phyloP scores from a whole-genome alignment of 2,113 vertebrate species.

The Psilopsiagon aurifrons region DNA sequence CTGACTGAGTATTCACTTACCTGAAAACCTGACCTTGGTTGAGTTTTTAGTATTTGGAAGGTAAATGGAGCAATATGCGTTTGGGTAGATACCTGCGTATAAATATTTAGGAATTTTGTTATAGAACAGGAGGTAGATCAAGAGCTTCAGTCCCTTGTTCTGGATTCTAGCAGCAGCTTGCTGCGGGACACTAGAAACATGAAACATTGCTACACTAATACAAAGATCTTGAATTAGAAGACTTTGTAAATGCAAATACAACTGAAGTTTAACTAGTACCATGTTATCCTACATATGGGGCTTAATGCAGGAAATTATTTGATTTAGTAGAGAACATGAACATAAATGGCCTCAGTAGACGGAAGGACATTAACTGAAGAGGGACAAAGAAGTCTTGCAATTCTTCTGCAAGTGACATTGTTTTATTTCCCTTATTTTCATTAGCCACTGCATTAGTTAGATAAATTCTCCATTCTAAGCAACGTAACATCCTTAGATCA shows the following conservation, averaged over 20 bases:
- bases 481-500: background rate
- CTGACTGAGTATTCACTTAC: background rate
- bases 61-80: background rate
- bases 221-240: background rate
- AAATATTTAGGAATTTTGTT: background rate
- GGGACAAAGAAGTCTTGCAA: background rate
- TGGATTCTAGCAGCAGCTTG: background rate
- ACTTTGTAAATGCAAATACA: background rate
- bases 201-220: background rate
- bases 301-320: background rate
- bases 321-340: background rate
- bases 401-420: background rate
- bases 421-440: background rate
- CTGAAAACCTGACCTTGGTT: background rate
- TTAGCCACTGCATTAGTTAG: background rate
- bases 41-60: background rate
- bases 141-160: background rate
- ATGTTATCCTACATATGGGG: rapidly evolving
- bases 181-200: background rate
- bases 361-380: background rate
- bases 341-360: background rate
- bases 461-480: background rate
- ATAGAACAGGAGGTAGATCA: background rate
- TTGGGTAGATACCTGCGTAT: background rate
- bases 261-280: background rate